Evolutionary conservation across 2,888 invertebrate genomes (phyloP).

Genomic region (Cepaea hortensis): DNA sequence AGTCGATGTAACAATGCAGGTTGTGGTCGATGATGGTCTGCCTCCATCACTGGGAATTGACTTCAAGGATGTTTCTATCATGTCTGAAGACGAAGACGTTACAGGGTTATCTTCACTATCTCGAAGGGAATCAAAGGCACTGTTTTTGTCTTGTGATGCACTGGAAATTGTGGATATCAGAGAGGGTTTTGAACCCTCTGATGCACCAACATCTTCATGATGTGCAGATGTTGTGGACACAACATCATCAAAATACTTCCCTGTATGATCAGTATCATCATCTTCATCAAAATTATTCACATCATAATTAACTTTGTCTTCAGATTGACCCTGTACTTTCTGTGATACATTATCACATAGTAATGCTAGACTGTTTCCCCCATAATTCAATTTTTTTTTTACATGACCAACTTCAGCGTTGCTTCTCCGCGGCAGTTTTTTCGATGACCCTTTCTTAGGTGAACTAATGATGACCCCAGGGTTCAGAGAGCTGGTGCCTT

Average conservation of each 20-base stretch:
- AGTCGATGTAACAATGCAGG: conserved; percentile 15
- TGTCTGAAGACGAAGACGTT: background rate
- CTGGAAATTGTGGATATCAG: background rate
- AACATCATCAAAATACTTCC: background rate
- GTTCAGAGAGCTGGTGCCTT: background rate
- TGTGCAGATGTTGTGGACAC: conserved; percentile 22
- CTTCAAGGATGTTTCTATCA: background rate
- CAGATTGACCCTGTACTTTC: background rate
- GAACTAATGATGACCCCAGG: conserved; percentile 31
- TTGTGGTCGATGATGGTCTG: background rate
- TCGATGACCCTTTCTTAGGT: conserved; percentile 14
- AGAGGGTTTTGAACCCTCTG: background rate
- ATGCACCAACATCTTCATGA: background rate
- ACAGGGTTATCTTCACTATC: conserved; percentile 23
- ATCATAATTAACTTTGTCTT: background rate
- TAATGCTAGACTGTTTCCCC: background rate
- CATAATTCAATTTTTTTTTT: background rate
- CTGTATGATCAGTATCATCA: background rate
- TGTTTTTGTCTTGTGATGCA: background rate
- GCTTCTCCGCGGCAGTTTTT: background rate
- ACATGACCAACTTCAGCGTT: background rate
- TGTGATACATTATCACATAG: background rate
- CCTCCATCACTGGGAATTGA: background rate
- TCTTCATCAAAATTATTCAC: background rate
- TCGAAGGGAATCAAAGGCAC: background rate